Evolutionary conservation across 1,140 invertebrate species (phyloP), one percentile per base, ranked within the genome.

Genomic region (Tetramorium simillimum): DNA sequence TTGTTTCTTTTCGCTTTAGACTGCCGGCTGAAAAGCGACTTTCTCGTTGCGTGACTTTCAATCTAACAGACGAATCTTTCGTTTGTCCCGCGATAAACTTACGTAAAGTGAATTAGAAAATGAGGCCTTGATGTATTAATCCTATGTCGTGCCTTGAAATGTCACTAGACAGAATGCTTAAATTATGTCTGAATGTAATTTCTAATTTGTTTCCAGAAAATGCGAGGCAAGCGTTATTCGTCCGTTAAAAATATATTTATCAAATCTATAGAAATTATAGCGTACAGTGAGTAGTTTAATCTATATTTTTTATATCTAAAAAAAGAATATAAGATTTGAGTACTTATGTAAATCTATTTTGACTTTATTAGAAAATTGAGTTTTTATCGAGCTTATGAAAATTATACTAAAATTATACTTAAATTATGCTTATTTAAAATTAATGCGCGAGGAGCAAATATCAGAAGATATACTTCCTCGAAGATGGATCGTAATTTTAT

Each of bases 71-170:
- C 33, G 37, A 73, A 60, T 75, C 40, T 60, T n/a, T 33, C 24
- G 24, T 49, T 46, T 14, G 53, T 3, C 28, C 1, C 24, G 80
- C 80, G 40, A 84, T 51, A 60, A 49, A 70, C 51, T 72, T 81
- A 81, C 49, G 9, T 28, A 81, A 72, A 72, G 37, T 81, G 49
- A 81, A 81, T 81, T 72, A 81, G 24, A 82, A 72, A 82, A 58
- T 58, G 40, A 75, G 33, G 33, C 56, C 69, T 84, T 24, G 40
- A 6, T n/a, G 7, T 58, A 81, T 81, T 70, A 53, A 81, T 60
- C 14, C n/a, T 28, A 18, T 67, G 10, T 60, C 28, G 40, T 60
- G 65, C 37, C 24, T 72, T 43, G 12, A 37, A 33, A n/a, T 58
- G 37, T 43, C n/a, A 33, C 46, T 14, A 63, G 16, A 70, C 2